Percentiles rank a stretch among this genome's conserved stretches.
These are phyloP conservation scores for Yponomeuta plumbellus DNA, from an alignment of 2,888 invertebrate species.

Conservation along the genomic window DNA sequence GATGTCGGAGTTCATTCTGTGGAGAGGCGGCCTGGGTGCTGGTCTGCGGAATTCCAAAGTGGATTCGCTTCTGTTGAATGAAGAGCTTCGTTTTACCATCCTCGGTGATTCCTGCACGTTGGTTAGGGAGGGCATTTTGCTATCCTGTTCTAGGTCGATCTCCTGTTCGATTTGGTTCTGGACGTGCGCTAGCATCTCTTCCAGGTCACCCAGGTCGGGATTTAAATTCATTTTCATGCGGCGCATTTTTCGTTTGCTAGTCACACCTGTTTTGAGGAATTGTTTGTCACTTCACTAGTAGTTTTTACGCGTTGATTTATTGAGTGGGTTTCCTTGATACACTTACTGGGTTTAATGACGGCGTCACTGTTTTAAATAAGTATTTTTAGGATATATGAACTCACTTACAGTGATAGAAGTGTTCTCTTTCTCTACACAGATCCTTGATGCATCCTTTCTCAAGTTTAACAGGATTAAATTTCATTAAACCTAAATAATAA, in stretches of 20 bases:
- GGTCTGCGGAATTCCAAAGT: constrained; percentile 44
- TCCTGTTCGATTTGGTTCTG: constrained; percentile 67
- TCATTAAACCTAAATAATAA: too few relatives aligned
- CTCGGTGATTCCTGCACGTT: constrained; percentile 62
- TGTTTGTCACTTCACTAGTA: not conserved
- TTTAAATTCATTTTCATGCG: constrained; percentile 57
- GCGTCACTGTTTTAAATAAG: not conserved
- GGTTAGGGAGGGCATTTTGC: constrained; percentile 52
- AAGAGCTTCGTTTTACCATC: constrained; percentile 46
- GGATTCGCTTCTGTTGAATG: constrained; percentile 44
- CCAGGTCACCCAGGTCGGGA: constrained; percentile 66
- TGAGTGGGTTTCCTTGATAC: constrained; percentile 21
- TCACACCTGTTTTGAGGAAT: constrained; percentile 5
- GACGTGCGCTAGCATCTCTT: constrained; percentile 69
- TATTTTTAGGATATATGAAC: not conserved
- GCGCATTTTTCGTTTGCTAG: constrained; percentile 18
- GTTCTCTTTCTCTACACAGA: too few relatives aligned
- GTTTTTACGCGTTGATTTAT: constrained; percentile 19
- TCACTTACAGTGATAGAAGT: too few relatives aligned
- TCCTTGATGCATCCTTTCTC: too few relatives aligned
- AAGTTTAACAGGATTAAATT: too few relatives aligned
- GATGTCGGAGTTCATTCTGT: constrained; percentile 35
- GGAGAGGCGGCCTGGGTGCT: constrained; percentile 41
- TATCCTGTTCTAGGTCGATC: constrained; percentile 59
- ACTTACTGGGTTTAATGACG: not conserved